These are phyloP conservation scores for Phaethornis superciliosus DNA, from an alignment of 2,113 vertebrate genomes.

Conservation along the genomic window DNA sequence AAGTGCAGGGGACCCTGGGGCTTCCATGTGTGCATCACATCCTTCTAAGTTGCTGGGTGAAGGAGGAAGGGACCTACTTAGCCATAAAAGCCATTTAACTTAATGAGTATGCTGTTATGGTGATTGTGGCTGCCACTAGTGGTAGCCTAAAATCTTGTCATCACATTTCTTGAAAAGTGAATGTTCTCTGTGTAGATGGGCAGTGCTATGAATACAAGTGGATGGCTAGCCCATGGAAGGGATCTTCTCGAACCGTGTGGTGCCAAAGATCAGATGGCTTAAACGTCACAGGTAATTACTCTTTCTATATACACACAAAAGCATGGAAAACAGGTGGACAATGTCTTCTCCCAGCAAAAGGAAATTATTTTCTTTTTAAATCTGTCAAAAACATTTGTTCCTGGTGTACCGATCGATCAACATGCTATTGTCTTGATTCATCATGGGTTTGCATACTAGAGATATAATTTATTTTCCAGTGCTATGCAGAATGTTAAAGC, in stretches of 20 bases:
- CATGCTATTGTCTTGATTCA: neutral
- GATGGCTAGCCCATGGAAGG: slow-evolving; percentile 89
- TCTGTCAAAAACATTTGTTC: neutral
- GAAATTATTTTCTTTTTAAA: neutral
- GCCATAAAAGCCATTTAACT: neutral
- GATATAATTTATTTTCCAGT: neutral
- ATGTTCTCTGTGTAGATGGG: slow-evolving; percentile 80
- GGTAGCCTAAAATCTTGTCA: neutral
- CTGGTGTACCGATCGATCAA: neutral
- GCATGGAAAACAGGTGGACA: neutral
- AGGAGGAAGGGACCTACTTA: neutral
- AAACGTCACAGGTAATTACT: slow-evolving; percentile 91
- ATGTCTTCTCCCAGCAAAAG: neutral
- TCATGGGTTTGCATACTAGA: neutral
- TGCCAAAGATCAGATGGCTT: slow-evolving; percentile 96
- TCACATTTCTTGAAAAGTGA: neutral
- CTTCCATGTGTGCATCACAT: neutral
- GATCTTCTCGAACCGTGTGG: slow-evolving; percentile 86
- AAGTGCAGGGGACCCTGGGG: neutral
- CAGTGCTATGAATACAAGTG: slow-evolving; percentile 94
- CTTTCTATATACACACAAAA: neutral
- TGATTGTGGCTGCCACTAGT: neutral
- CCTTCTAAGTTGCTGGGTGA: neutral
- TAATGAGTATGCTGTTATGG: neutral
- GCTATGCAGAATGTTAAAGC: neutral